phyloP scores from a whole-genome alignment of 2,113 vertebrate genomes.

The Scatophagus argus region DNA sequence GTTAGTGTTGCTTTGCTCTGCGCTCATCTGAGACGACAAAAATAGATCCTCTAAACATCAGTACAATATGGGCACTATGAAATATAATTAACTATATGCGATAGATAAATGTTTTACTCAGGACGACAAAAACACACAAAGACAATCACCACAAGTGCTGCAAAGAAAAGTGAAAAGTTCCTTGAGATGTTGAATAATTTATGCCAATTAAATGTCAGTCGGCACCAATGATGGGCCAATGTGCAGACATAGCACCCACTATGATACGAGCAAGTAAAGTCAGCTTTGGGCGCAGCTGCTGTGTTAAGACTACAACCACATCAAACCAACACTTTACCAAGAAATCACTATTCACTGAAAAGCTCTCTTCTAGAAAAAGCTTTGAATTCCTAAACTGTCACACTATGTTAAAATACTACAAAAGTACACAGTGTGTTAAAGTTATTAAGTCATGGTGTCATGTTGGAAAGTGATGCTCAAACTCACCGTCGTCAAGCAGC shows the following conservation, averaged over 20 bases:
- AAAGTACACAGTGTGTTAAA: not conserved
- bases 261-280: not conserved
- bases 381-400: not conserved
- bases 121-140: not conserved
- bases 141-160: not conserved
- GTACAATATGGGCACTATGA: not conserved
- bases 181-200: not conserved
- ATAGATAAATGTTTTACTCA: not conserved
- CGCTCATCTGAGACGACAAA: too few species aligned
- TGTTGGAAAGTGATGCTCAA: conserved; percentile 4
- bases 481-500: conserved; percentile 45
- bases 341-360: too few species aligned
- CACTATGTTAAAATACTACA: conserved; percentile 9
- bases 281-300: not conserved
- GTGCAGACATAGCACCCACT: not conserved
- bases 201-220: not conserved
- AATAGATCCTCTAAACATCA: not conserved
- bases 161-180: not conserved
- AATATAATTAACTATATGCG: not conserved
- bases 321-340: not conserved
- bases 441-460: not conserved
- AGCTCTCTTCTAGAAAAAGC: not conserved
- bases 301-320: conserved; percentile 1
- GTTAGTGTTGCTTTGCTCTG: too few species aligned
- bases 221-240: not conserved